Base-by-base conservation (phyloP, 2,888 invertebrate species). In the Drosophila buzzatii region DNA sequence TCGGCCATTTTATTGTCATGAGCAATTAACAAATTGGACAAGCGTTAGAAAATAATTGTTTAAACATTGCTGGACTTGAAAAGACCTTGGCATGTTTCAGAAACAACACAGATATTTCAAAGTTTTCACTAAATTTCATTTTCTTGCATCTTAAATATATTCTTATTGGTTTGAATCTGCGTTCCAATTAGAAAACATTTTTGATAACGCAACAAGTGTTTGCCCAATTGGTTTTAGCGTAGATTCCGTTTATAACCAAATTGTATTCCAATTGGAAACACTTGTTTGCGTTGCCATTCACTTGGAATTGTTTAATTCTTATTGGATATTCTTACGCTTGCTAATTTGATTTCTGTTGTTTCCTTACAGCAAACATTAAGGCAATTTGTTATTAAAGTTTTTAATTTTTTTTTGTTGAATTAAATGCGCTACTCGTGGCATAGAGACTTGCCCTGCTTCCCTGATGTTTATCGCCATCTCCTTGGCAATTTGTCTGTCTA, bases 401-500 rank as follows among this genome's bases (percentile, higher is more conserved):
- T 23, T n/a, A n/a, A n/a, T n/a, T 55, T 31, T 20, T 14, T 33
- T 23, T 55, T 18, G 41, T 31, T 27, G 37, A 35, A 9, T 44
- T 3, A 6, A 44, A 44, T 12, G 16, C n/a, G 45, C 3, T 45
- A 14, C 20, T 20, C 44, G 14, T 20, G 42, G 42, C 18, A 20
- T n/a, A 41, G 20, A 47, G 14, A 37, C 6, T 37, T 16, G 16
- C n/a, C 27, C 27, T 47, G 27, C 9, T 20, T 23, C 20, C 4
- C 31, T 27, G 27, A 20, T 47, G 20, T n/a, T 56, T 57, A 8
- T 52, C 39, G 56, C 44, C 76, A 31, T n/a, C 49, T 60, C 57
- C 63, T 64, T 56, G 41, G 35, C 10, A 31, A 41, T 45, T 23
- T 23, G 42, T 49, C 20, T 16, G 49, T 63, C 20, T 16, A 41